Conservation (phyloP, 2,888 invertebrate species). For the Pomacea canaliculata region DNA sequence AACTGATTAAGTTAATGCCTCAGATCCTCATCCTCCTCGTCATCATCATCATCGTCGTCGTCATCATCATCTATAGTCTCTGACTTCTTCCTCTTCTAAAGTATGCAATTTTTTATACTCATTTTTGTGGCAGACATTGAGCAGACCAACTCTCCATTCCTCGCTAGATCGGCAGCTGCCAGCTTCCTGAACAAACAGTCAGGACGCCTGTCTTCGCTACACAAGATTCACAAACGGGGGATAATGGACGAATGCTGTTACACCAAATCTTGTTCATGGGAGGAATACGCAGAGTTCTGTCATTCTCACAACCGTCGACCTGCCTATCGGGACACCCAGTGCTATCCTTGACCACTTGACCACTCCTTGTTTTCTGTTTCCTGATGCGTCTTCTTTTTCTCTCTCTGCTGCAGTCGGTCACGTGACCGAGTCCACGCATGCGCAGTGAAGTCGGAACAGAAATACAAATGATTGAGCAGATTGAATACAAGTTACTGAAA, state of each 20-base stretch:
- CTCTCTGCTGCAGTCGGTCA: not conserved
- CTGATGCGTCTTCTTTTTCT: not conserved
- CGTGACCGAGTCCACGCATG: slow-evolving; percentile 3
- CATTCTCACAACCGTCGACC: slow-evolving; percentile 35
- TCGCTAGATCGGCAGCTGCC: slow-evolving; percentile 20
- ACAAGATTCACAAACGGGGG: slow-evolving; percentile 24
- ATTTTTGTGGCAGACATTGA: slow-evolving; percentile 2
- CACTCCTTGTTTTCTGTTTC: not conserved
- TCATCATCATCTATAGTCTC: slow-evolving; percentile 8
- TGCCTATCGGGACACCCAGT: slow-evolving; percentile 20
- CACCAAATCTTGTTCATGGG: slow-evolving; percentile 43
- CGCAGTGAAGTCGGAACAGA: not conserved
- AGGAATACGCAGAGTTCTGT: slow-evolving; percentile 45
- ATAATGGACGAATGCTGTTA: slow-evolving; percentile 47
- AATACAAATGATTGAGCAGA: not conserved
- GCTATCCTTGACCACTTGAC: slow-evolving; percentile 32
- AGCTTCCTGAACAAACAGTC: slow-evolving; percentile 18
- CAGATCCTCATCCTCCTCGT: not conserved
- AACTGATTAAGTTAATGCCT: no score
- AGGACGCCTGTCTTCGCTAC: not conserved
- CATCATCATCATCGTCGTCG: slow-evolving; percentile 21
- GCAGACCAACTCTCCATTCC: slow-evolving; percentile 20
- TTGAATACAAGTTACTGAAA: not conserved
- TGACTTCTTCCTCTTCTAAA: not conserved
- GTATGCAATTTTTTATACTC: no score